Conservation (phyloP, 1,140 invertebrate species). For the Ceratina calcarata region DNA sequence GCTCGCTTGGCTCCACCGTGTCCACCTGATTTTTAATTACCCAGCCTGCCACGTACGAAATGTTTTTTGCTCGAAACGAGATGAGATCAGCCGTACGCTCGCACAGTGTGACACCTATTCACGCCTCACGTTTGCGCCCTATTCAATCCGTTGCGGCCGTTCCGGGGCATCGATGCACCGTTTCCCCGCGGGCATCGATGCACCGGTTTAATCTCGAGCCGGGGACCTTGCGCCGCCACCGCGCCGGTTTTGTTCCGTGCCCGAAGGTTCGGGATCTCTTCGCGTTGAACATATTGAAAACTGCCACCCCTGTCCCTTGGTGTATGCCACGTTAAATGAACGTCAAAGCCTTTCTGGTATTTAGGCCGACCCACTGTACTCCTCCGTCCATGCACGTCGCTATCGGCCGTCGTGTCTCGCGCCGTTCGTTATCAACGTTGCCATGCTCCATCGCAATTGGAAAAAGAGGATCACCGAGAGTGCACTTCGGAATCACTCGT, state of each 20-base stretch:
- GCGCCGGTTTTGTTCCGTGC: constrained; percentile 25
- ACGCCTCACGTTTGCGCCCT: background rate
- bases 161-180: constrained; percentile 13
- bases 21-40: background rate
- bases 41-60: background rate
- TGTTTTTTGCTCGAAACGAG: too few relatives aligned
- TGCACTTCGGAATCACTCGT: too few relatives aligned
- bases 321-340: constrained; percentile 37
- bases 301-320: background rate
- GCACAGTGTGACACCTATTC: too few relatives aligned
- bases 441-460: background rate
- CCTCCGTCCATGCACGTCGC: too few relatives aligned
- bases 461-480: too few relatives aligned
- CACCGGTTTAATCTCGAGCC: constrained; percentile 32
- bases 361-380: constrained; percentile 25
- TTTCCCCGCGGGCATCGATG: constrained; percentile 29
- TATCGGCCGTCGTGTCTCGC: background rate
- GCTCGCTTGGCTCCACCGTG: too few relatives aligned
- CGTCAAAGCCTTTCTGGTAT: constrained; percentile 38
- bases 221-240: background rate
- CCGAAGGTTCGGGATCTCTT: background rate
- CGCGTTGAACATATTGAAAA: constrained; percentile 41
- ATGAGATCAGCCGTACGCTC: too few relatives aligned
- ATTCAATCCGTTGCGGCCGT: background rate
- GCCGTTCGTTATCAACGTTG: constrained; percentile 16